A percentile compares a stretch with the other conserved stretches of the same genome.
Conservation (phyloP, 2,888 invertebrate genomes). For the Acanthosoma haemorrhoidale region DNA sequence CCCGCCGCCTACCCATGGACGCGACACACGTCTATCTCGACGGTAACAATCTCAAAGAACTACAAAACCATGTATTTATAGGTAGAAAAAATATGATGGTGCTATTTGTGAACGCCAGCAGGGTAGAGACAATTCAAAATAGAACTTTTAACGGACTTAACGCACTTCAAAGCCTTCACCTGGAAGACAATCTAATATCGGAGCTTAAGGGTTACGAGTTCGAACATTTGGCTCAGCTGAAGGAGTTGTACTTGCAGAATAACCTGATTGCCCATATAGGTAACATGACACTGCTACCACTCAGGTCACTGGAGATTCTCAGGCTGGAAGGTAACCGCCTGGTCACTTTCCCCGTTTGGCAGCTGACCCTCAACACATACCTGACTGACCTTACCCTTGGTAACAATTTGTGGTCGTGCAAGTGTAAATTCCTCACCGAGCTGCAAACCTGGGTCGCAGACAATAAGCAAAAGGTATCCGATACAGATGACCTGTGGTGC, state of each 20-base stretch:
- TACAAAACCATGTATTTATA: constrained; percentile 83
- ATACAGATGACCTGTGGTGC: constrained; percentile 74
- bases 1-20: constrained; percentile 85
- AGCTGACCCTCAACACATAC: constrained; percentile 61
- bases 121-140: constrained; percentile 78
- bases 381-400: constrained; percentile 72
- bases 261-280: constrained; percentile 73
- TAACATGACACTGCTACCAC: constrained; percentile 70
- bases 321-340: constrained; percentile 79
- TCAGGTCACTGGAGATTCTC: constrained; percentile 72
- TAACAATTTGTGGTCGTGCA: constrained; percentile 83
- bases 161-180: constrained; percentile 70
- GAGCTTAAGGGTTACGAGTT: constrained; percentile 80
- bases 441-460: constrained; percentile 76
- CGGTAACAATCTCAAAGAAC: constrained; percentile 77
- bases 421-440: constrained; percentile 74
- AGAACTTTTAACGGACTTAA: constrained; percentile 83
- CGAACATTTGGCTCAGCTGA: constrained; percentile 69
- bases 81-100: constrained; percentile 83
- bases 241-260: constrained; percentile 79
- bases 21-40: constrained; percentile 89
- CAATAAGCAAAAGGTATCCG: constrained; percentile 72
- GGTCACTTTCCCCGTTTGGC: constrained; percentile 73
- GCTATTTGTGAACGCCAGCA: constrained; percentile 78
- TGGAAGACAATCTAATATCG: constrained; percentile 77